These are phyloP conservation scores for Andricus curvator DNA, from an alignment of 2,888 invertebrate species.

Conservation along the genomic window DNA sequence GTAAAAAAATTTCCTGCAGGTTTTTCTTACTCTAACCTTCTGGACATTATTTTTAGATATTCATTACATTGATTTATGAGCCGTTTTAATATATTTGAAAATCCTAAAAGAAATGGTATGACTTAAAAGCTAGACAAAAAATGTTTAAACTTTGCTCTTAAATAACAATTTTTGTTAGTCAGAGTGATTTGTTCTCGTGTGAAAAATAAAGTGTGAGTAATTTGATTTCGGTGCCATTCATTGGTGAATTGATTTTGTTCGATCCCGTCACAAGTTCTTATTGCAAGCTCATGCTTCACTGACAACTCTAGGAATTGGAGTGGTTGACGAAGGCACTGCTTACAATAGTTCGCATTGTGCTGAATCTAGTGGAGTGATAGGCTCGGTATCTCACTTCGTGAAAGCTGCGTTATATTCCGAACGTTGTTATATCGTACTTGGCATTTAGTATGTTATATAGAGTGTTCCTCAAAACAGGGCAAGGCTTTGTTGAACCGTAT, in stretches of 20 bases:
- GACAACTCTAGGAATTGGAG: conserved; percentile 37
- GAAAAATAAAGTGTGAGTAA: not conserved
- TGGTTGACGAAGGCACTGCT: conserved; percentile 36
- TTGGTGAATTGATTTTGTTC: not conserved
- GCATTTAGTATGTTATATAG: conserved; percentile 21
- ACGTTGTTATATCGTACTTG: conserved; percentile 35
- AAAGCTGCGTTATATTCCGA: conserved; percentile 31
- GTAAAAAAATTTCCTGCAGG: too few relatives aligned
- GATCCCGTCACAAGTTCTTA: not conserved
- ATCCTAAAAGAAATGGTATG: too few relatives aligned
- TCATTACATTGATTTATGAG: too few relatives aligned
- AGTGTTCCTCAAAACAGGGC: conserved; percentile 10
- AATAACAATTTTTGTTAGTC: too few relatives aligned
- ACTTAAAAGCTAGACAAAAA: too few relatives aligned
- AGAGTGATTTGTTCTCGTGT: not conserved
- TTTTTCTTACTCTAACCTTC: too few relatives aligned
- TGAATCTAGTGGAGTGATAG: conserved; percentile 37
- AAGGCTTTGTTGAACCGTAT: not conserved
- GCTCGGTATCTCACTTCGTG: conserved; percentile 40
- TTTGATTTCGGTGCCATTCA: not conserved
- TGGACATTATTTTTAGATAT: too few relatives aligned
- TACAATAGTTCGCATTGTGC: conserved; percentile 39
- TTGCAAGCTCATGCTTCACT: conserved; percentile 30
- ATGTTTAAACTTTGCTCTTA: too few relatives aligned
- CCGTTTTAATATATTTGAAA: too few relatives aligned